Evolutionary conservation across 2,113 vertebrate species (phyloP).

Genomic region (Toxotes jaculatrix): DNA sequence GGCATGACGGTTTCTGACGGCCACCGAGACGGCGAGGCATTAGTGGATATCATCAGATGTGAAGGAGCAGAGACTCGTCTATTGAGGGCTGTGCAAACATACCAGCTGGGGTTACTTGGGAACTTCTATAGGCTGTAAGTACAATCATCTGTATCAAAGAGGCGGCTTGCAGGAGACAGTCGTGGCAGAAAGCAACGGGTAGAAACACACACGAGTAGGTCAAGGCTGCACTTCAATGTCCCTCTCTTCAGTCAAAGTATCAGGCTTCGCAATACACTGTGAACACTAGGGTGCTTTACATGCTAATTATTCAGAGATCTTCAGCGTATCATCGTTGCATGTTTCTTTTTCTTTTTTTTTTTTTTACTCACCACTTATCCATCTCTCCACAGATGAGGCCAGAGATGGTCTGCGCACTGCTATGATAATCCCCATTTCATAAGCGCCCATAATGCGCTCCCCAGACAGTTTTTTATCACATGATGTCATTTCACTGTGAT

Average conservation of each 20-base stretch:
- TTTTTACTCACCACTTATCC: slow-evolving; percentile 39
- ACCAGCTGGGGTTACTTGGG: background rate
- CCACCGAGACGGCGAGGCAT: slow-evolving; percentile 30
- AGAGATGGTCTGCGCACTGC: slow-evolving; percentile 49
- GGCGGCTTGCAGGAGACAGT: background rate
- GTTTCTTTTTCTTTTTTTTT: background rate
- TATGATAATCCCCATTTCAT: slow-evolving; percentile 68
- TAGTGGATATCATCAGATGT: slow-evolving; percentile 35
- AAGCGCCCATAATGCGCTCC: slow-evolving; percentile 63
- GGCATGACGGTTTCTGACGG: slow-evolving; percentile 59
- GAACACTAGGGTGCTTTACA: slow-evolving; percentile 7
- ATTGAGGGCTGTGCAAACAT: background rate
- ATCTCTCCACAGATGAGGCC: slow-evolving; percentile 43
- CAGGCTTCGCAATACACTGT: background rate
- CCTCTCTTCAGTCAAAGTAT: slow-evolving; percentile 25
- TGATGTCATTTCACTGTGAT: slow-evolving; percentile 54
- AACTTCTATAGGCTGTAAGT: background rate
- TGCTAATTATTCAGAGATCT: slow-evolving; percentile 10
- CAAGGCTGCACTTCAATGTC: slow-evolving; percentile 38
- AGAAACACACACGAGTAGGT: background rate
- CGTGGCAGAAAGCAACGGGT: background rate
- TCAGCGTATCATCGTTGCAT: slow-evolving; percentile 17
- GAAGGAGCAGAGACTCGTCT: background rate
- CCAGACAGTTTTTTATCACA: slow-evolving; percentile 57
- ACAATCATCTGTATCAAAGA: background rate